phyloP scores from a whole-genome alignment of 92 coral and sea anemone genomes.

The Zoanthus solanderi region DNA sequence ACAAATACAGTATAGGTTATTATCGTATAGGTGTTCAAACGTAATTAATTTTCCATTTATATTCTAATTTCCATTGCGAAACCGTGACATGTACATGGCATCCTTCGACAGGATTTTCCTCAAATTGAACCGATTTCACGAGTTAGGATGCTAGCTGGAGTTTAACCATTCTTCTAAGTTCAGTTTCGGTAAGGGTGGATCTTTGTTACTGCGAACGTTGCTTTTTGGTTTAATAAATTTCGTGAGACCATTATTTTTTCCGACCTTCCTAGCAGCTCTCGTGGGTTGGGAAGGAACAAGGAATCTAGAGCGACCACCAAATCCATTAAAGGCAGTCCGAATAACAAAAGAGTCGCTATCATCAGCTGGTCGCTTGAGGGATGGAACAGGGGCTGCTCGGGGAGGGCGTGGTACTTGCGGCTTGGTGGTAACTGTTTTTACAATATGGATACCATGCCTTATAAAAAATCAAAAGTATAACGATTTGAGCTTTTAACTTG shows the following conservation, averaged over 20 bases:
- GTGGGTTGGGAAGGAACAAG: slow-evolving; percentile 28
- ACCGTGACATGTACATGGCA: no score
- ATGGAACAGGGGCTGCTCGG: background rate
- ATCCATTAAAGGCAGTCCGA: slow-evolving; percentile 29
- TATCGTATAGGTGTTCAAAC: no score
- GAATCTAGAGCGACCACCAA: slow-evolving; percentile 33
- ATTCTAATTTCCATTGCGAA: no score
- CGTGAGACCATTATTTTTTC: slow-evolving; percentile 39
- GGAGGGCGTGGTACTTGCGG: slow-evolving; percentile 14
- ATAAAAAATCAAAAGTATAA: background rate
- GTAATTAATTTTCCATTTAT: no score
- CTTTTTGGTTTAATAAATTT: slow-evolving; percentile 16
- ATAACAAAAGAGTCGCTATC: slow-evolving; percentile 14
- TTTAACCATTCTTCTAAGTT: slow-evolving; percentile 30
- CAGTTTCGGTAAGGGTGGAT: slow-evolving; percentile 41
- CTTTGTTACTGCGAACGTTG: slow-evolving; percentile 12
- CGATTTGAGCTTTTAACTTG: background rate
- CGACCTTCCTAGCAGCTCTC: slow-evolving; percentile 33
- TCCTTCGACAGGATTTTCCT: background rate
- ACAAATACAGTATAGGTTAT: no score
- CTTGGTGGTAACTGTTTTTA: slow-evolving; percentile 20
- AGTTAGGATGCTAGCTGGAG: slow-evolving; percentile 9
- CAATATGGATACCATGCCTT: slow-evolving; percentile 32
- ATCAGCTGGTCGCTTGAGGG: slow-evolving; percentile 37
- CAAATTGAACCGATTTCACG: background rate